Conservation (phyloP, 2,113 vertebrate genomes). For the Hydropotes inermis region DNA sequence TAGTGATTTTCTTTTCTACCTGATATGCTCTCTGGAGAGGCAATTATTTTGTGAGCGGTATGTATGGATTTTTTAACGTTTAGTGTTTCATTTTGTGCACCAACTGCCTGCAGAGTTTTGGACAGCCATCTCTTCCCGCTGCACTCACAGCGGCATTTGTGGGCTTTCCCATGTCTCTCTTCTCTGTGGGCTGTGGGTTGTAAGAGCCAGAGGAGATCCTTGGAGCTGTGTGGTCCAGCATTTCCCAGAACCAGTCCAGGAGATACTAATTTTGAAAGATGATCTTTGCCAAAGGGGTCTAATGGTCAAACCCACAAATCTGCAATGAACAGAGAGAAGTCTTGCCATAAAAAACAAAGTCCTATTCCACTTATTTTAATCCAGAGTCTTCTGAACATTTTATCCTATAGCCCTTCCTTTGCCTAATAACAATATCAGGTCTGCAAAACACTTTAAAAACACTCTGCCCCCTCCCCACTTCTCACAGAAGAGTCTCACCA, state of each 20-base stretch:
- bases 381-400: neutral
- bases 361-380: neutral
- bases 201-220: neutral
- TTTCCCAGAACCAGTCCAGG: neutral
- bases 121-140: neutral
- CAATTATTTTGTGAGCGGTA: neutral
- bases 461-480: accelerated
- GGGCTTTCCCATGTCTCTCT: neutral
- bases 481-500: accelerated
- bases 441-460: neutral
- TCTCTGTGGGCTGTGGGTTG: neutral
- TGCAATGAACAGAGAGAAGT: neutral
- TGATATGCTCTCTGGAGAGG: neutral
- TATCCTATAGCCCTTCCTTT: neutral
- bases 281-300: neutral
- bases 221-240: accelerated
- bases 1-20: neutral
- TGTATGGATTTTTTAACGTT: neutral
- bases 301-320: neutral
- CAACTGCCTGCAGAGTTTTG: neutral
- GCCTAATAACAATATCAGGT: accelerated
- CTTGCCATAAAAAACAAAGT: neutral
- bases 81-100: neutral
- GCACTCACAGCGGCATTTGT: accelerated
- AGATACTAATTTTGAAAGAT: neutral